These are phyloP conservation scores for Rosalia funebris DNA, from an alignment of 2,888 invertebrate species.

Conservation along the genomic window DNA sequence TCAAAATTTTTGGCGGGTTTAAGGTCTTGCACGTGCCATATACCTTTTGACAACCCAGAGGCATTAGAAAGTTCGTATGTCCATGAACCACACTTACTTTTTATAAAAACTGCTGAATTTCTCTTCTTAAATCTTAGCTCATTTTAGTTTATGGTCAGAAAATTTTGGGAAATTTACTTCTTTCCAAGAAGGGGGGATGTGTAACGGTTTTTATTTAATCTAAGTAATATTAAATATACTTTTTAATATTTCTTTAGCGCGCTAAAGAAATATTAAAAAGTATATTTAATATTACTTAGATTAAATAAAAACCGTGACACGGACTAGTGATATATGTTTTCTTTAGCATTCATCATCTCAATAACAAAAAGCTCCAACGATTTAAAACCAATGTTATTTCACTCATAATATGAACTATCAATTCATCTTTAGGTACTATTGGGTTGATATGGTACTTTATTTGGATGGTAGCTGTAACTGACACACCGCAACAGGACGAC, in stretches of 20 bases:
- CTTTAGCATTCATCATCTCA: too few relatives aligned
- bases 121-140: too few relatives aligned
- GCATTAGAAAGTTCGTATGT: neutral
- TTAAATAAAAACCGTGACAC: too few relatives aligned
- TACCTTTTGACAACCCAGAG: neutral
- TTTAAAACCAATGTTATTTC: neutral
- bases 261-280: too few relatives aligned
- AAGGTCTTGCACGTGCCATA: neutral
- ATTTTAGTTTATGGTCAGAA: too few relatives aligned
- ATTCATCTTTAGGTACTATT: conserved; percentile 65
- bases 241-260: too few relatives aligned
- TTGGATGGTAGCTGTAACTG: conserved; percentile 78
- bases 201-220: neutral
- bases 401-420: neutral
- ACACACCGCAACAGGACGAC: conserved; percentile 79
- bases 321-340: too few relatives aligned
- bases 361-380: neutral
- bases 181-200: neutral
- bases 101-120: neutral
- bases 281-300: too few relatives aligned
- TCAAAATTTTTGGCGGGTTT: neutral
- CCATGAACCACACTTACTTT: neutral
- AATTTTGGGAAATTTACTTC: neutral
- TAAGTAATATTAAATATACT: too few relatives aligned
- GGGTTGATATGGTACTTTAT: conserved; percentile 77